Conservation (phyloP, 2,888 invertebrate genomes). For the Fragum whitleyi region DNA sequence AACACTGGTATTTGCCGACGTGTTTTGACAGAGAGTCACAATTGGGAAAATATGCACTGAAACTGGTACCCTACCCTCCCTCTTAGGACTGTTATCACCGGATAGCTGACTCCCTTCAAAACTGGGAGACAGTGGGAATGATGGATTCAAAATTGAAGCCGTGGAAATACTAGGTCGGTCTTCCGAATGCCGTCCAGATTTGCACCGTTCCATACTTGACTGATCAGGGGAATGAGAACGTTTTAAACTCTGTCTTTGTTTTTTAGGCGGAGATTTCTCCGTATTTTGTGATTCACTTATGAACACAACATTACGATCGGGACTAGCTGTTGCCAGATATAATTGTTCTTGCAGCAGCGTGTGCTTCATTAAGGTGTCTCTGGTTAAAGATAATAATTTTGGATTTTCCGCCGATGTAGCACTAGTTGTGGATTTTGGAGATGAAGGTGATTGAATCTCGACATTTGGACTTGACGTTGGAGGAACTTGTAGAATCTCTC, state of each 20-base stretch:
- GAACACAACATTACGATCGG: constrained; percentile 65
- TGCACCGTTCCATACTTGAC: constrained; percentile 34
- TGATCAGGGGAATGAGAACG: constrained; percentile 65
- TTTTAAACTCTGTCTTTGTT: constrained; percentile 54
- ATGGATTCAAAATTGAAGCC: constrained; percentile 51
- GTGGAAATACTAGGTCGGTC: constrained; percentile 17
- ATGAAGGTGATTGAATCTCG: not conserved
- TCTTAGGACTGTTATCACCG: constrained; percentile 5
- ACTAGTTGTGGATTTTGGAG: constrained; percentile 19
- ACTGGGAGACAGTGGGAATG: constrained; percentile 47
- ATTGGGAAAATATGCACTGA: constrained; percentile 61
- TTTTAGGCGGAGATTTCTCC: constrained; percentile 34
- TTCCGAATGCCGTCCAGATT: constrained; percentile 47
- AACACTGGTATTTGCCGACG: constrained; percentile 11
- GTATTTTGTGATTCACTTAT: constrained; percentile 49
- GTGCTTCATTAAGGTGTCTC: constrained; percentile 72
- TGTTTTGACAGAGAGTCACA: constrained; percentile 26
- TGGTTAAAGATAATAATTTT: constrained; percentile 67
- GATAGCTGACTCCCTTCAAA: constrained; percentile 10
- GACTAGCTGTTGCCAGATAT: constrained; percentile 71
- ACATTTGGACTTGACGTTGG: constrained; percentile 12
- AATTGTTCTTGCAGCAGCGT: constrained; percentile 73
- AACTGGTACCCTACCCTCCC: constrained; percentile 31
- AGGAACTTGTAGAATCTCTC: constrained; percentile 41
- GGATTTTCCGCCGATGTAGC: constrained; percentile 38